These are phyloP conservation scores for Nettapus auritus DNA, from an alignment of 2,113 vertebrate genomes.

Conservation along the genomic window DNA sequence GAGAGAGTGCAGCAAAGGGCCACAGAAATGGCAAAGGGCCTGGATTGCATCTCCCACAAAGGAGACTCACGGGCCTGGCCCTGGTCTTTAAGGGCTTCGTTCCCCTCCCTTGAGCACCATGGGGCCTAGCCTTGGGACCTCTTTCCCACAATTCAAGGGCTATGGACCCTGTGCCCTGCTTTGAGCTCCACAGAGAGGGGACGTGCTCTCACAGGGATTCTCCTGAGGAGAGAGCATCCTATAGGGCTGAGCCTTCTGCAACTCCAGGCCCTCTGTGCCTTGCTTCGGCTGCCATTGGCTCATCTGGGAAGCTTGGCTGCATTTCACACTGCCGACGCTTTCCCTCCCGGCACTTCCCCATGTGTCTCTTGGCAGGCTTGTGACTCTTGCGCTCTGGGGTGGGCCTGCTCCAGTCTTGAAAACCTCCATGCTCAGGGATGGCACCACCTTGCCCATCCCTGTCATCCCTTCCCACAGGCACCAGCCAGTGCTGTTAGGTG, in stretches of 20 bases:
- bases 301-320: not conserved
- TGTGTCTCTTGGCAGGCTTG: not conserved
- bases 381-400: not conserved
- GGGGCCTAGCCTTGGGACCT: not conserved
- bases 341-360: not conserved
- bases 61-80: too few relatives aligned
- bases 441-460: not conserved
- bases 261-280: not conserved
- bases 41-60: not conserved
- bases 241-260: not conserved
- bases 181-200: too few relatives aligned
- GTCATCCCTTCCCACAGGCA: not conserved
- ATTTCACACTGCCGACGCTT: not conserved
- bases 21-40: not conserved
- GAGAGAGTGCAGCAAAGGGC: not conserved
- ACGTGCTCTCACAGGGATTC: not conserved
- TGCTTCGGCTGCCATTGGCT: not conserved
- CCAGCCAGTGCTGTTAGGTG: not conserved
- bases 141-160: not conserved
- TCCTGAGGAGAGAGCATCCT: not conserved
- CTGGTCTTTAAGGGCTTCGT: not conserved
- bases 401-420: not conserved
- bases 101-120: not conserved
- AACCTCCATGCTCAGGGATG: not conserved
- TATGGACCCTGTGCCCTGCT: not conserved